phyloP scores from a whole-genome alignment of 2,113 vertebrate species.

The Rhinopomastus cyanomelas region DNA sequence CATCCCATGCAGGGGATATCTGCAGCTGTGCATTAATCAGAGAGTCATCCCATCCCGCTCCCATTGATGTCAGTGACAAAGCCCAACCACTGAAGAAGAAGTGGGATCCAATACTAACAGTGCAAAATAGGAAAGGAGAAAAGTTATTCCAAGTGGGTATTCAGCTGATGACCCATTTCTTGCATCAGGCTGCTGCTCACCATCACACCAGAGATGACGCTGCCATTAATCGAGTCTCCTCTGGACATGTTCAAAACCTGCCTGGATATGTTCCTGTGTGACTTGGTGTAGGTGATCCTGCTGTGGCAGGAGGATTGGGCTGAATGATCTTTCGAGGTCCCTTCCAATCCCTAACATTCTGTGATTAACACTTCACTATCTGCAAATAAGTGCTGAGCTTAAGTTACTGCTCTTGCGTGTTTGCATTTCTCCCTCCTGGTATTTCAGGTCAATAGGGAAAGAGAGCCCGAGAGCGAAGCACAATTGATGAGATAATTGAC shows the following conservation, averaged over 20 bases:
- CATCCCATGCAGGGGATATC: conserved; percentile 48
- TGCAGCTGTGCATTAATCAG: conserved; percentile 49
- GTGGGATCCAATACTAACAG: background rate
- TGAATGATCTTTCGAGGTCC: too few relatives aligned
- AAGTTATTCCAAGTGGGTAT: background rate
- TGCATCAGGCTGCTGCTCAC: background rate
- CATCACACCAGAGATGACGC: background rate
- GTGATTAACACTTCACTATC: conserved; percentile 17
- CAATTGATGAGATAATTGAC: conserved; percentile 47
- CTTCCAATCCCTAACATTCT: too few relatives aligned
- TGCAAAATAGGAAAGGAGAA: background rate
- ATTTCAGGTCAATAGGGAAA: conserved; percentile 31
- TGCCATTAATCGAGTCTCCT: too few relatives aligned
- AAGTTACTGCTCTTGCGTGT: conserved; percentile 3
- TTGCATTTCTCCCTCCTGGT: conserved; percentile 26
- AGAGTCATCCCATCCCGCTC: background rate
- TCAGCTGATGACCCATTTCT: conserved; percentile 16
- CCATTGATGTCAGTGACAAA: background rate
- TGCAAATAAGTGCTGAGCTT: background rate
- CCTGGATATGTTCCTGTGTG: too few relatives aligned
- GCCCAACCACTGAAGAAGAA: background rate
- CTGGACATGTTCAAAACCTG: too few relatives aligned
- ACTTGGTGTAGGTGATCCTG: too few relatives aligned
- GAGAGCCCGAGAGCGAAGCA: conserved; percentile 5
- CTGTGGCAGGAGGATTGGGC: too few relatives aligned